Conservation (phyloP, 2,113 vertebrate species). For the Craseonycteris thonglongyai region DNA sequence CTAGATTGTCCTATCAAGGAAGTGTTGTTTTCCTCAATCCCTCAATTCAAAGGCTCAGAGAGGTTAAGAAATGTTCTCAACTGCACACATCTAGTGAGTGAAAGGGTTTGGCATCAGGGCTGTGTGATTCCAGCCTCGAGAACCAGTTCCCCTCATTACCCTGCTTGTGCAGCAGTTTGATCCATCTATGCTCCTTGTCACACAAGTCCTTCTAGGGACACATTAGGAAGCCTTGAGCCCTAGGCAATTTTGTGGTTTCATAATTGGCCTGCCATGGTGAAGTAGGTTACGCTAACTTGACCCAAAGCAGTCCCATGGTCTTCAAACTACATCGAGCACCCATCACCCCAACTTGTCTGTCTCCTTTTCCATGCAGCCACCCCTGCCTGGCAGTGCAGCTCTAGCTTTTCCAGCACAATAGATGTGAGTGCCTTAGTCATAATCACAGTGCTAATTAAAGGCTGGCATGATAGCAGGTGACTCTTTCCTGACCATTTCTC, state of each 20-base stretch:
- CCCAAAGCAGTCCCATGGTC: not conserved
- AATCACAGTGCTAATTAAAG: not conserved
- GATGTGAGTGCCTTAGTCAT: not conserved
- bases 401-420: not conserved
- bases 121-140: not conserved
- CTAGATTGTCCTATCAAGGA: not conserved
- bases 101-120: not conserved
- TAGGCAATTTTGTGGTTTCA: not conserved
- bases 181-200: not conserved
- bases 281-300: not conserved
- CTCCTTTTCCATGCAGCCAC: not conserved
- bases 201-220: not conserved
- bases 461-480: not conserved
- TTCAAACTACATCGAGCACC: not conserved
- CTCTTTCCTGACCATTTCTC: not conserved
- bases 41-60: not conserved
- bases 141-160: not conserved
- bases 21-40: not conserved
- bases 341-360: not conserved
- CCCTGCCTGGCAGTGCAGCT: not conserved
- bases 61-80: not conserved
- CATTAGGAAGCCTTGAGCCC: not conserved
- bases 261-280: not conserved
- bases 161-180: not conserved
- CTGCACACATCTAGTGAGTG: not conserved